Evolutionary conservation across 2,797 vertebrate genomes (phyloP).

Genomic region (Sylvilagus floridanus): DNA sequence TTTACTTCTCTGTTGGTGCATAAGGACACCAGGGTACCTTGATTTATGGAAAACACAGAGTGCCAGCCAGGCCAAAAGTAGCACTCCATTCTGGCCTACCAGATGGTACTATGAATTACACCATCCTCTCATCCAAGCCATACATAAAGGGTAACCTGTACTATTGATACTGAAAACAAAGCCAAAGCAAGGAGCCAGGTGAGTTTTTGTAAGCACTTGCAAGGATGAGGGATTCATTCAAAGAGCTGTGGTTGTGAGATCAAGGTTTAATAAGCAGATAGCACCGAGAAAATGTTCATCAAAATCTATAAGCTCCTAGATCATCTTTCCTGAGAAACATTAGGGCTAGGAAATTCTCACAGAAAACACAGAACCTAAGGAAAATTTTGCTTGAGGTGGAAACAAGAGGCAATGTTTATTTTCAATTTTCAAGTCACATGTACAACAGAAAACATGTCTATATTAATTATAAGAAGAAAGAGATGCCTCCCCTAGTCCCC

Average conservation of each 20-base stretch:
- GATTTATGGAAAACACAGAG: background rate
- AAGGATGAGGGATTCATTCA: background rate
- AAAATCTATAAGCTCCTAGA: background rate
- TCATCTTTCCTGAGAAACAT: background rate
- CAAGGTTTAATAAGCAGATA: background rate
- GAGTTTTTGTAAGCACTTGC: background rate
- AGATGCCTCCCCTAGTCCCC: background rate
- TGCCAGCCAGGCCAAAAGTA: background rate
- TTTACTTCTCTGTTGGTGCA: background rate
- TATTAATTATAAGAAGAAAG: slow-evolving; percentile 59
- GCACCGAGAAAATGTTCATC: background rate
- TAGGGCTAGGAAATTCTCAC: background rate
- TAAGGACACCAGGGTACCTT: background rate
- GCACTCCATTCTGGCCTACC: background rate
- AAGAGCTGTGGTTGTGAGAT: background rate
- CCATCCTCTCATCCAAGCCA: too few relatives aligned
- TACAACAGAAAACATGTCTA: slow-evolving; percentile 35
- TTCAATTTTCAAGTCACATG: background rate
- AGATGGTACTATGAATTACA: background rate
- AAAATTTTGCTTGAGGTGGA: background rate
- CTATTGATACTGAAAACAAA: background rate
- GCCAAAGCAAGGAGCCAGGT: background rate
- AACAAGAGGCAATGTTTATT: background rate
- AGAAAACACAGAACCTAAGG: background rate
- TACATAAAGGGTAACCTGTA: background rate